phyloP scores from a whole-genome alignment of 2,888 invertebrate genomes.

The Acanthacorydalis orientalis region DNA sequence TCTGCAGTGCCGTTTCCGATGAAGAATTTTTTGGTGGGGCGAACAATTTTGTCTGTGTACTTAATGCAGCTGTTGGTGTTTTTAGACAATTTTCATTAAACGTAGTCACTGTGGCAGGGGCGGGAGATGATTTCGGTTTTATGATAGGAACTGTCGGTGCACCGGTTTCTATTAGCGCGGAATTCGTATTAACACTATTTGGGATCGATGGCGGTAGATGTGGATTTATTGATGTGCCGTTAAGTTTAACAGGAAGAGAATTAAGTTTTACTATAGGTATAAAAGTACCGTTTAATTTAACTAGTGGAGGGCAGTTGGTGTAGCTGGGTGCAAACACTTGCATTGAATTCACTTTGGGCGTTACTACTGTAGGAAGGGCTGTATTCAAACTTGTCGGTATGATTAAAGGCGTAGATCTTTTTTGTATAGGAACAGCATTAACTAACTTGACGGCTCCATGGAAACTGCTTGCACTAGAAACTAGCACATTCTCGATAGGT shows the following conservation, averaged over 20 bases:
- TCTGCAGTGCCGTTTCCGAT: slow-evolving; percentile 12
- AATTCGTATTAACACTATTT: neutral
- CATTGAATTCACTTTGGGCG: slow-evolving; percentile 20
- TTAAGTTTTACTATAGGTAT: slow-evolving; percentile 29
- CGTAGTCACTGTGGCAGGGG: slow-evolving; percentile 6
- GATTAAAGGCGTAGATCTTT: neutral
- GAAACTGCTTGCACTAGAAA: neutral
- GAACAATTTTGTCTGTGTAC: slow-evolving; percentile 7
- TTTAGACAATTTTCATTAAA: slow-evolving; percentile 8
- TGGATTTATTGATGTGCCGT: slow-evolving; percentile 12
- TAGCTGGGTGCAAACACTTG: slow-evolving; percentile 21
- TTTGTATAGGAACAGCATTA: neutral
- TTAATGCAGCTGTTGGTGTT: slow-evolving; percentile 8
- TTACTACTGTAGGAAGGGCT: slow-evolving; percentile 6
- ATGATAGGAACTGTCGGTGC: slow-evolving; percentile 23
- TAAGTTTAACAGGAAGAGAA: slow-evolving; percentile 21
- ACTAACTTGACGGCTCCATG: neutral
- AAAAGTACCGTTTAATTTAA: slow-evolving; percentile 27
- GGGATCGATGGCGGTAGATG: neutral
- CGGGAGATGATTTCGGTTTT: slow-evolving; percentile 15
- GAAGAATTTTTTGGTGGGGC: slow-evolving; percentile 11
- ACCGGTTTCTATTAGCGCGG: slow-evolving; percentile 22
- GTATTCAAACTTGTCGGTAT: slow-evolving; percentile 5
- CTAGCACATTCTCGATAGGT: neutral
- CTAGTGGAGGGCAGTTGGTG: slow-evolving; percentile 20